These are phyloP conservation scores for Formica exsecta DNA, from an alignment of 1,140 invertebrate genomes.

Conservation along the genomic window DNA sequence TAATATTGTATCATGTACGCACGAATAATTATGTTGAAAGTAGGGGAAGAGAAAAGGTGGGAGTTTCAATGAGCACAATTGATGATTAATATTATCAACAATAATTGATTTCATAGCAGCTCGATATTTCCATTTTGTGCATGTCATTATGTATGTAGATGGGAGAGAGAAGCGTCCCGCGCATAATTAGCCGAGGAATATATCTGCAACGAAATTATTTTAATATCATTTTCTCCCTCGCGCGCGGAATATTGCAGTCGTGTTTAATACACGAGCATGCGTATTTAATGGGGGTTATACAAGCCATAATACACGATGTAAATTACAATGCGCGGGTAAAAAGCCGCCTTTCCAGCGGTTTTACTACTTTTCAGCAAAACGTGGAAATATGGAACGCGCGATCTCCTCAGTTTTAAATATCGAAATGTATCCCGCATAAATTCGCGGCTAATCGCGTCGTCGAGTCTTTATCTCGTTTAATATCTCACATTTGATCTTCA, in stretches of 20 bases:
- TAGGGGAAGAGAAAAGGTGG: not conserved
- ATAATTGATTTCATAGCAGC: slow-evolving; percentile 56
- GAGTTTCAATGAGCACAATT: slow-evolving; percentile 27
- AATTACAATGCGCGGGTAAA: slow-evolving; percentile 44
- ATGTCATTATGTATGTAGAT: slow-evolving; percentile 63
- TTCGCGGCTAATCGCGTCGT: not conserved
- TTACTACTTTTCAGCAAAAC: slow-evolving; percentile 4
- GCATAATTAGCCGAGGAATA: slow-evolving; percentile 56
- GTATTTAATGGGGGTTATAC: slow-evolving; percentile 34
- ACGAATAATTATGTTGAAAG: slow-evolving; percentile 24
- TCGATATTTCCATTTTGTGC: slow-evolving; percentile 59
- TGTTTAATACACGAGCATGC: slow-evolving; percentile 40
- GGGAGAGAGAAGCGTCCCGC: slow-evolving; percentile 38
- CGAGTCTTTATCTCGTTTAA: not conserved
- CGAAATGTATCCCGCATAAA: not conserved
- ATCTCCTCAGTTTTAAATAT: slow-evolving; percentile 17
- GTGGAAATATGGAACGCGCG: not conserved
- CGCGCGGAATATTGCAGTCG: not conserved
- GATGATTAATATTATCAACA: slow-evolving; percentile 59
- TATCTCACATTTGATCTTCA: slow-evolving; percentile 2
- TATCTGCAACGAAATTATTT: slow-evolving; percentile 60
- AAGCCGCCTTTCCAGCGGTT: slow-evolving; percentile 8
- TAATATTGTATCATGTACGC: slow-evolving; percentile 13
- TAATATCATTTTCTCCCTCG: slow-evolving; percentile 54
- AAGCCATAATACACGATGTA: slow-evolving; percentile 34